Base-by-base conservation (phyloP, 2,113 vertebrate genomes). In the Brevimyrus niger region DNA sequence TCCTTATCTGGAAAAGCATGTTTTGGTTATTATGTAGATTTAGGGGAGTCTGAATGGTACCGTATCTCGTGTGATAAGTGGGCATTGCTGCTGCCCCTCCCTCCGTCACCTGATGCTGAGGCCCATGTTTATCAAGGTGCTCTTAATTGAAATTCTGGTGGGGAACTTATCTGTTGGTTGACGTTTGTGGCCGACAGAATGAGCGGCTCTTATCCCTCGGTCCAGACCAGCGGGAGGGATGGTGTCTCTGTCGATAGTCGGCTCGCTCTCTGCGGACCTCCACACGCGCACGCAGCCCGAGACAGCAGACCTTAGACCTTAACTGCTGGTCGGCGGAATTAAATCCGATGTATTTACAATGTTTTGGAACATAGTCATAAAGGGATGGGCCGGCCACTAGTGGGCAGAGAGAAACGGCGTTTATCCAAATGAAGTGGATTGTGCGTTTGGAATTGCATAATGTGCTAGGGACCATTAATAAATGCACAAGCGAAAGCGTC, bases 21-120 rank as follows among this genome's bases (percentile, higher is more conserved):
- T 80, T 80, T 80, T 80, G 73, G 73, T 80, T 38, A 76, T 84
- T 47, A 84, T 47, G 82, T 46, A 47, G 82, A 47, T 84, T 84
- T 84, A 84, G 13, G 44, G 44, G 38, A 46, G 19, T n/a, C 3
- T 21, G 82, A 84, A 46, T 84, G 42, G 23, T 84, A 46, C 42
- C 21, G 44, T 84, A 44, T 46, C 38, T 42, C 6, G 17, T 80
- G 35, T 80, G 31, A 80, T 80, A 80, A 35, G 35, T 80, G 73
- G 6, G 35, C 13, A 42, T 2, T 19, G 17, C 35, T 19, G 13
- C 5, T 19, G 5, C 13, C 0, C 19, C 19, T 46, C 51, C 46
- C 44, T 35, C 35, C 17, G 9, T 84, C 82, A 84, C 44, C 44
- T 84, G 44, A 84, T 44, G 44, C 82, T 47, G 7, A 27, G 35